Conservation (phyloP, 2,888 invertebrate genomes). For the Anagyrus pseudococci region DNA sequence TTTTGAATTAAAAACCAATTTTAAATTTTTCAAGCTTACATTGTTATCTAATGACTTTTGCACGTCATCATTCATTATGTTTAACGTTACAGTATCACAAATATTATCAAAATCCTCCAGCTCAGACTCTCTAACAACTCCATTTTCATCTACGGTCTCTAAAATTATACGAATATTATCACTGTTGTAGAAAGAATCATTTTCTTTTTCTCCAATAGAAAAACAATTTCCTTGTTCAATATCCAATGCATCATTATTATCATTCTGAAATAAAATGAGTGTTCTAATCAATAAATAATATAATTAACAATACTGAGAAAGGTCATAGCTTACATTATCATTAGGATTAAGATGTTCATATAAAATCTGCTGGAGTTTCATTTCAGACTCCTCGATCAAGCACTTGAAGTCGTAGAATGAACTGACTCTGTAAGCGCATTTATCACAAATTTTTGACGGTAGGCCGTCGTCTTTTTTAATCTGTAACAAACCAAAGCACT, state of each 20-base stretch:
- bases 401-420: conserved; percentile 54
- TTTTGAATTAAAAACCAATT: not conserved
- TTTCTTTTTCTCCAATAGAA: not conserved
- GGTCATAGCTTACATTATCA: not conserved
- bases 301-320: no score
- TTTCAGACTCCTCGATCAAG: conserved; percentile 54
- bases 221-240: not conserved
- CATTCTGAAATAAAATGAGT: no score
- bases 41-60: not conserved
- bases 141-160: not conserved
- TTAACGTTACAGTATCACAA: conserved; percentile 13
- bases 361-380: conserved; percentile 52
- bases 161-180: not conserved
- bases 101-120: conserved; percentile 15
- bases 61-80: not conserved
- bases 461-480: conserved; percentile 54
- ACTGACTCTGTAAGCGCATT: conserved; percentile 55
- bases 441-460: conserved; percentile 54
- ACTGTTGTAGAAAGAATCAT: not conserved
- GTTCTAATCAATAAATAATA: no score
- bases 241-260: no score
- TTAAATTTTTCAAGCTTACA: not conserved
- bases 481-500: conserved; percentile 41
- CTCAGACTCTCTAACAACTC: no score
- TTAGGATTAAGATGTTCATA: conserved; percentile 35